Evolutionary conservation across 2,888 invertebrate species (phyloP), one percentile per base, ranked within the genome.

Genomic region (Coenonympha glycerion): DNA sequence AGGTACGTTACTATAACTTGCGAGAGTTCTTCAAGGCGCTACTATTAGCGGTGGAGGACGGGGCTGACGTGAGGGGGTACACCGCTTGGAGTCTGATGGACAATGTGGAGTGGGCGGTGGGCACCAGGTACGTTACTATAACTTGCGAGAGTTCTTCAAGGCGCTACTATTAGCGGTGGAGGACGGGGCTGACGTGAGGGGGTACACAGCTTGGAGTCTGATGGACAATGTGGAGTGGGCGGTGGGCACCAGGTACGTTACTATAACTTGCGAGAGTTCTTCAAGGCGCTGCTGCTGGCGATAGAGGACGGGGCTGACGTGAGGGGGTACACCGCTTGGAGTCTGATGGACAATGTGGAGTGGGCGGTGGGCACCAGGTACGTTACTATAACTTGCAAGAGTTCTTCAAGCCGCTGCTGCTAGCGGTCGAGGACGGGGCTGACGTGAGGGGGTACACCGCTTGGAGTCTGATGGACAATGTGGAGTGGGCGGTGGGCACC

Each of bases 211-310:
- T 0, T 92, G 92, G 91, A 90, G 90, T 36, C 73, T 92, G 0
- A 81, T 92, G 80, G 93, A 93, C 60, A 91, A 90, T 60, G 88
- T 92, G 34, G 92, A 92, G 63, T 92, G 92, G 91, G 65, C 63
- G 0, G 69, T 71, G 31, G 92, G 92, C 0, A 90, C 86, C 54
- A 82, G 78, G 87, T 90, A 62, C 4, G 15, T 48, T 9, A 36
- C 18, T 13, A 39, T 4, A 83, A 77, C 58, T 31, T 88, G 3
- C 68, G 78, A 55, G 62, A 63, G 0, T 88, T 89, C 58, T 61
- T 90, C 16, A 67, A 69, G 2, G 87, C 88, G 0, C 36, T 90
- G 16, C 58, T 88, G 16, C 62, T 85, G 2, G 89, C 89, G 0
- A 66, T 89, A 6, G 84, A 87, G 51, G 88, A 89, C 30, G 87